Conservation (phyloP, 2,797 vertebrate genomes). For the Acipenser oxyrinchus region DNA sequence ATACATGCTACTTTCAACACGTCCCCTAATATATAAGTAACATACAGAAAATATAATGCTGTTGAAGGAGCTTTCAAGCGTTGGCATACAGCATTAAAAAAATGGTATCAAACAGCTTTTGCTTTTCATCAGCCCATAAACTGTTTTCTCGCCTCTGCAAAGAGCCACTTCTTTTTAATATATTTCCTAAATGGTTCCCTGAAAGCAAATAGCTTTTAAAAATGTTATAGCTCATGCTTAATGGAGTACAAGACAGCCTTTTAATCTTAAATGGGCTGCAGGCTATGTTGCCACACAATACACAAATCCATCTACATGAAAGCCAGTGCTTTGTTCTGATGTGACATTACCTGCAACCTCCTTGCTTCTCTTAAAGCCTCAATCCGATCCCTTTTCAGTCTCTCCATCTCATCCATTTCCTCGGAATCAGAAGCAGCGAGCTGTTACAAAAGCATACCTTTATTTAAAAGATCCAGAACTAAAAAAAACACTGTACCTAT, state of each 20-base stretch:
- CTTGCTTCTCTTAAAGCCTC: constrained; percentile 70
- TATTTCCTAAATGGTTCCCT: not conserved
- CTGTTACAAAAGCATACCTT: constrained; percentile 35
- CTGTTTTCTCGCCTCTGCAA: no score
- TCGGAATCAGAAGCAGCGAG: constrained; percentile 56
- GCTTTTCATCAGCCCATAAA: no score
- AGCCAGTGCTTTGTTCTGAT: not conserved
- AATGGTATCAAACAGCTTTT: no score
- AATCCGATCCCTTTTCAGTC: constrained; percentile 68
- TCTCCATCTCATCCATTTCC: constrained; percentile 66
- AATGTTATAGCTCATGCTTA: not conserved
- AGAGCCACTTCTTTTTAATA: constrained; percentile 1
- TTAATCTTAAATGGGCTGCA: no score
- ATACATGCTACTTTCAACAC: no score
- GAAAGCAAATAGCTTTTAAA: not conserved
- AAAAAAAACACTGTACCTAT: no score
- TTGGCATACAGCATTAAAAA: no score
- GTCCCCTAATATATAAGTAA: no score
- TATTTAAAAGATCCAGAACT: no score
- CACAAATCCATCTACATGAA: not conserved
- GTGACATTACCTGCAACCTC: constrained; percentile 69
- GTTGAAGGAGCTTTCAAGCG: no score
- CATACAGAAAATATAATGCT: no score
- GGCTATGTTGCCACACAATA: not conserved
- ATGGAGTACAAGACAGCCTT: no score